Conservation (phyloP, 2,113 vertebrate species). For the Parus major region DNA sequence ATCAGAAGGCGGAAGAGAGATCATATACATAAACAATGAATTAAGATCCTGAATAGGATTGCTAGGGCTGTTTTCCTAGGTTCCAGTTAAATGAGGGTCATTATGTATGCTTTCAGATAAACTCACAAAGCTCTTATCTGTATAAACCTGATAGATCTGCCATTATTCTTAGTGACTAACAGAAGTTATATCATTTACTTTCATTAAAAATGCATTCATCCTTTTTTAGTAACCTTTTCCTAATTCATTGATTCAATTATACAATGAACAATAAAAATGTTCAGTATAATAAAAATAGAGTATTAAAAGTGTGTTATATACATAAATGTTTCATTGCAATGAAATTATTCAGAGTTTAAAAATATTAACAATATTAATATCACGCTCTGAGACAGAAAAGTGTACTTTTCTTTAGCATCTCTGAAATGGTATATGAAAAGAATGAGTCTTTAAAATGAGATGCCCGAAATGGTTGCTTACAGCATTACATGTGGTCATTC, state of each 20-base stretch:
- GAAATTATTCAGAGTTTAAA: constrained; percentile 5
- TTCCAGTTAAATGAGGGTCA: constrained; percentile 41
- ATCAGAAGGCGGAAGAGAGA: neutral
- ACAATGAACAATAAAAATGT: constrained; percentile 54
- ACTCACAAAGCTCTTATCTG: constrained; percentile 59
- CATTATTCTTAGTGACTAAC: constrained; percentile 60
- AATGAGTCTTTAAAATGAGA: neutral
- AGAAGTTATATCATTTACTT: constrained; percentile 56
- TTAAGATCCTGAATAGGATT: constrained; percentile 19
- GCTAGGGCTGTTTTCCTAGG: constrained; percentile 11
- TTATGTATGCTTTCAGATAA: constrained; percentile 60
- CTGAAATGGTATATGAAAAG: neutral
- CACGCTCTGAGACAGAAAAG: neutral
- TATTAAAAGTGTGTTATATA: constrained; percentile 35
- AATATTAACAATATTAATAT: constrained; percentile 19
- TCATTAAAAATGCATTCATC: constrained; percentile 71
- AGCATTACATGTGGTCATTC: neutral
- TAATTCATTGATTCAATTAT: constrained; percentile 70
- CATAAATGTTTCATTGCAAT: constrained; percentile 52
- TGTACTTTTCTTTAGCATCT: neutral
- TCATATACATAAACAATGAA: constrained; percentile 25
- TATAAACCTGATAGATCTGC: constrained; percentile 56
- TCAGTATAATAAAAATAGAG: constrained; percentile 42
- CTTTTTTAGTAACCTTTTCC: constrained; percentile 60
- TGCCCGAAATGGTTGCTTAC: neutral